Conservation (phyloP, 2,797 vertebrate genomes). For the Catharus ustulatus region DNA sequence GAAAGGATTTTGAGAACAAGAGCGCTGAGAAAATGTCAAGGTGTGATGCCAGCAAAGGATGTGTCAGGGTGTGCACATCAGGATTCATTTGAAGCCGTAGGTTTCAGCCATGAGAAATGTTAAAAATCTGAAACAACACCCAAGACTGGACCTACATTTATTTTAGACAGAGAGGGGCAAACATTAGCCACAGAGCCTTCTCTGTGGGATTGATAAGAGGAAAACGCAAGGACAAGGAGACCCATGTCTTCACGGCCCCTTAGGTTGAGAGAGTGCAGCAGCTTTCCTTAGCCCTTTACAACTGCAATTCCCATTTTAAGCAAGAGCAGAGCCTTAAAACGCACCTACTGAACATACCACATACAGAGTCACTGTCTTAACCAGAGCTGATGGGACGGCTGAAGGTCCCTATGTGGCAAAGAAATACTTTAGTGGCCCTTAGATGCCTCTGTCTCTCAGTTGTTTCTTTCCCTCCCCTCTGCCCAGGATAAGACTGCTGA, state of each 20-base stretch:
- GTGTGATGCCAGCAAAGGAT: not conserved
- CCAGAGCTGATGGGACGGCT: accelerated
- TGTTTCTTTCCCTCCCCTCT: not conserved
- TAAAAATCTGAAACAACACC: not conserved
- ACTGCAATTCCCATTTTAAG: not conserved
- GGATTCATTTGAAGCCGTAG: not conserved
- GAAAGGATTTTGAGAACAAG: not conserved
- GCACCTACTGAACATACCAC: accelerated
- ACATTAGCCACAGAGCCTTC: accelerated
- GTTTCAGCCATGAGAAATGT: not conserved
- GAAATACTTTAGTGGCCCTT: not conserved
- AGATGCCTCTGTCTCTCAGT: accelerated
- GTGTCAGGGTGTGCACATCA: accelerated
- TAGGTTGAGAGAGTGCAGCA: accelerated
- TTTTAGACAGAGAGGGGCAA: not conserved
- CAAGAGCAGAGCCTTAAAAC: not conserved
- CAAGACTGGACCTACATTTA: not conserved
- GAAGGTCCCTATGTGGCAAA: not conserved
- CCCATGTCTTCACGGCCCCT: accelerated
- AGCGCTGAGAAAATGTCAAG: accelerated
- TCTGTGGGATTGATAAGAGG: not conserved
- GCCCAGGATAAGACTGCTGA: accelerated
- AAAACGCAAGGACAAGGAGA: not conserved
- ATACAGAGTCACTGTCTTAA: not conserved
- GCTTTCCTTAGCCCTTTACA: not conserved